These are phyloP conservation scores for Schizopygopsis malacanthus DNA, from an alignment of 2,797 vertebrate genomes.

Conservation along the genomic window DNA sequence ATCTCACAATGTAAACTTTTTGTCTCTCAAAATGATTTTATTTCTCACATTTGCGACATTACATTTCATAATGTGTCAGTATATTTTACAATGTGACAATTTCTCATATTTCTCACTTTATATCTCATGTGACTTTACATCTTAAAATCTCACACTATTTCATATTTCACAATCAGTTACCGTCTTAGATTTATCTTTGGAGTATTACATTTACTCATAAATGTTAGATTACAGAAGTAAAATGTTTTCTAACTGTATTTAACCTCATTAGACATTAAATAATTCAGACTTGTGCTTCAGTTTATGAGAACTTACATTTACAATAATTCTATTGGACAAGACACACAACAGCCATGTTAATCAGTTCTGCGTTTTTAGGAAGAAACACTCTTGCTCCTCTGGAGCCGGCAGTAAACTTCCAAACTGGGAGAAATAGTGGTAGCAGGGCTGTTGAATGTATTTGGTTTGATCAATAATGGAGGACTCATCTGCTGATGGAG, in stretches of 20 bases:
- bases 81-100: neutral
- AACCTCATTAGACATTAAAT: neutral
- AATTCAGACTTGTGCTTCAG: neutral
- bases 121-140: neutral
- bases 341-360: neutral
- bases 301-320: neutral
- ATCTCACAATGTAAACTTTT: neutral
- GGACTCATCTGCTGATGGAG: constrained; percentile 56
- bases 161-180: neutral
- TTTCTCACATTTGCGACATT: neutral
- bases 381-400: constrained; percentile 1
- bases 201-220: neutral
- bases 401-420: constrained; percentile 24
- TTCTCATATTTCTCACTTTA: neutral
- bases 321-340: neutral
- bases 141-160: neutral
- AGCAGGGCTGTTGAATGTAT: constrained; percentile 37
- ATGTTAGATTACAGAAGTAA: neutral
- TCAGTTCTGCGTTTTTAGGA: neutral
- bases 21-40: too few relatives aligned
- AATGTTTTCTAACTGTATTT: neutral
- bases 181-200: neutral
- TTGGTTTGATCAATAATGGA: constrained; percentile 67
- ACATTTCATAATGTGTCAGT: neutral
- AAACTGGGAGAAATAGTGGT: constrained; percentile 28